Percentiles rank a stretch among this genome's conserved stretches.
phyloP scores from a whole-genome alignment of 2,113 vertebrate species.

The Nematolebias whitei region DNA sequence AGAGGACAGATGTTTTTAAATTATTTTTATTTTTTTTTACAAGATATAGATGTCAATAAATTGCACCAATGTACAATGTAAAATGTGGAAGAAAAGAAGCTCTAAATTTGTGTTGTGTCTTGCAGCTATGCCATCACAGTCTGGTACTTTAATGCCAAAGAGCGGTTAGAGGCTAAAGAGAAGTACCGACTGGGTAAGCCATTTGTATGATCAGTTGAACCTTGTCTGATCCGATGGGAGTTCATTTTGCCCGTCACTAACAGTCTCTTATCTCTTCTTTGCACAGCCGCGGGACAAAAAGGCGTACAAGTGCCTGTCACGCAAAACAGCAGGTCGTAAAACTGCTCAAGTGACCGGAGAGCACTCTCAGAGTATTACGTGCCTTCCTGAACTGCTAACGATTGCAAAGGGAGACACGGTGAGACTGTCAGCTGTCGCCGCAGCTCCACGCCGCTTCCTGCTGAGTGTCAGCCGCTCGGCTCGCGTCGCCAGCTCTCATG shows the following conservation, averaged over 20 bases:
- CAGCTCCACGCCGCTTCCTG: constrained; percentile 6
- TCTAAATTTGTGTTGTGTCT: too few relatives aligned
- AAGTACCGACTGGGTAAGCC: constrained; percentile 85
- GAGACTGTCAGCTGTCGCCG: constrained; percentile 18
- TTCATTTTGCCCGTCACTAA: constrained; percentile 10
- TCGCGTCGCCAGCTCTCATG: constrained; percentile 1
- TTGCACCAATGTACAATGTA: too few relatives aligned
- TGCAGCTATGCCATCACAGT: constrained; percentile 92
- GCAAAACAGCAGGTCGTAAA: constrained; percentile 80
- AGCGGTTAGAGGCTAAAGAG: constrained; percentile 89
- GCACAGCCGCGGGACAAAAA: constrained; percentile 84
- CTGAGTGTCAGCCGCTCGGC: constrained; percentile 15
- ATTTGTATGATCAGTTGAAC: not conserved
- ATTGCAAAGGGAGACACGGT: constrained; percentile 43
- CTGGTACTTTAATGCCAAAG: constrained; percentile 96
- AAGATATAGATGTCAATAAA: too few relatives aligned
- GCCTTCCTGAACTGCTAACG: constrained; percentile 62
- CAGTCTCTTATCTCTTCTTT: constrained; percentile 23
- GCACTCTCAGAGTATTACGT: constrained; percentile 54
- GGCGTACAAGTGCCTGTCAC: constrained; percentile 83
- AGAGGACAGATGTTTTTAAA: too few relatives aligned
- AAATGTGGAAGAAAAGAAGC: too few relatives aligned
- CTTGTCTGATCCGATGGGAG: not conserved
- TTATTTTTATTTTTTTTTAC: too few relatives aligned
- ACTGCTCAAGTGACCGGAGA: constrained; percentile 40